Evolutionary conservation across 2,888 invertebrate species (phyloP).

Genomic region (Dryobota labecula): DNA sequence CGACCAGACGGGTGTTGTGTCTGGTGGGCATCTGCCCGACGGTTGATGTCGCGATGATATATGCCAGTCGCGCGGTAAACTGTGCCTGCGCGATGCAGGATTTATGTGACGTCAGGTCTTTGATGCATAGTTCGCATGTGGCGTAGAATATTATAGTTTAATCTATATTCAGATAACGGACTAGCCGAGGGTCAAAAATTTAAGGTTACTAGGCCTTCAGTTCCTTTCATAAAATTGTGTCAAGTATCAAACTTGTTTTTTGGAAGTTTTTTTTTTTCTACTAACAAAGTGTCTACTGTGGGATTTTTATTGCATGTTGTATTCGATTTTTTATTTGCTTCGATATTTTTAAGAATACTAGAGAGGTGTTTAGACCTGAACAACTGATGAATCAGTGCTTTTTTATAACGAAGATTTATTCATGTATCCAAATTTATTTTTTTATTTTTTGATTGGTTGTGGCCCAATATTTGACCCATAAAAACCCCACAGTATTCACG

Average conservation of each 20-base stretch:
- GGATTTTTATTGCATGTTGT: conserved; percentile 35
- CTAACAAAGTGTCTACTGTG: conserved; percentile 65
- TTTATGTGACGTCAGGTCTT: too few relatives aligned
- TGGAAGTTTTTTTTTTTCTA: conserved; percentile 67
- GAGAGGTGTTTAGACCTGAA: not conserved
- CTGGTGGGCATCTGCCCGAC: too few relatives aligned
- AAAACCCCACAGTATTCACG: conserved; percentile 70
- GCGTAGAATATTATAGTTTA: conserved; percentile 40
- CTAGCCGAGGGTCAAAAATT: conserved; percentile 53
- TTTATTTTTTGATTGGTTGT: conserved; percentile 15
- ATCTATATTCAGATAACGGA: conserved; percentile 46
- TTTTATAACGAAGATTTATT: conserved; percentile 1
- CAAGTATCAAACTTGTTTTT: conserved; percentile 68
- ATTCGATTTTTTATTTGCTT: not conserved
- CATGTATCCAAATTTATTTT: not conserved
- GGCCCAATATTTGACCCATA: conserved; percentile 16
- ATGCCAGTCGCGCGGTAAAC: too few relatives aligned
- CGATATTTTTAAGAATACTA: conserved; percentile 12
- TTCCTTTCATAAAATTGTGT: conserved; percentile 60
- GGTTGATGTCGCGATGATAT: too few relatives aligned
- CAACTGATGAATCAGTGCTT: conserved; percentile 3
- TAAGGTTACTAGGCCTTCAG: conserved; percentile 64
- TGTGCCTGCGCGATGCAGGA: too few relatives aligned
- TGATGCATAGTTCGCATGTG: too few relatives aligned
- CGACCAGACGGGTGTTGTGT: too few relatives aligned